phyloP scores from a whole-genome alignment of 2,888 invertebrate species.

The Melanotus villosus region DNA sequence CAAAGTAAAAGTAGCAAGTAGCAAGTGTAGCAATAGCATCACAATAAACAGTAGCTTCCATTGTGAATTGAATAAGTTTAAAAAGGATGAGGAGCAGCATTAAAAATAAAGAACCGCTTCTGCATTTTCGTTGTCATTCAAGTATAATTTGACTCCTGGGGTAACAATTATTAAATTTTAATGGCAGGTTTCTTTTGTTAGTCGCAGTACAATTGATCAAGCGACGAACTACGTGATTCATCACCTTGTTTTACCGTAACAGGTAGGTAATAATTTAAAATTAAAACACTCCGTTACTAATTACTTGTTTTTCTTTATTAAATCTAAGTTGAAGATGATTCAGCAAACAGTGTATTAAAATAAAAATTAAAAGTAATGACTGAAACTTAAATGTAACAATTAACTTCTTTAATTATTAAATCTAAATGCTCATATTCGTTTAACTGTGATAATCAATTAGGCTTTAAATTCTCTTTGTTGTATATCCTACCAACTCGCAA shows the following conservation, averaged over 20 bases:
- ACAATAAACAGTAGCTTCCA: constrained; percentile 9
- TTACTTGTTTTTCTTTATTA: too few relatives aligned
- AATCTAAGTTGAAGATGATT: too few relatives aligned
- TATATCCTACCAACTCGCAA: too few relatives aligned
- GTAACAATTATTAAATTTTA: constrained; percentile 15
- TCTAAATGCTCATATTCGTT: too few relatives aligned
- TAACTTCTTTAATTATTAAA: too few relatives aligned
- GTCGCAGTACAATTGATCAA: background rate
- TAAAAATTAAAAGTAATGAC: too few relatives aligned
- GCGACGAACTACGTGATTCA: constrained; percentile 5
- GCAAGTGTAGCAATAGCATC: background rate
- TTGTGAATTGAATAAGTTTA: background rate
- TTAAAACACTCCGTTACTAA: background rate
- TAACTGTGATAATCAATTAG: too few relatives aligned
- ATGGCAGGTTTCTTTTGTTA: constrained; percentile 9
- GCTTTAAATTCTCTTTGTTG: too few relatives aligned
- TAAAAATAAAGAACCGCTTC: constrained; percentile 16
- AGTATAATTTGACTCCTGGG: constrained; percentile 20
- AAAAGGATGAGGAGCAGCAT: background rate
- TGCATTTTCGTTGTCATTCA: constrained; percentile 23
- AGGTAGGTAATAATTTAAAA: background rate
- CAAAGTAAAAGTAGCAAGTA: background rate
- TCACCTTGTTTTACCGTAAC: background rate
- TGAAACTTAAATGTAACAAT: too few relatives aligned
- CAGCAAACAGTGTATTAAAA: too few relatives aligned